Evolutionary conservation across 2,888 invertebrate genomes (phyloP).

Genomic region (Anoncus sp.): DNA sequence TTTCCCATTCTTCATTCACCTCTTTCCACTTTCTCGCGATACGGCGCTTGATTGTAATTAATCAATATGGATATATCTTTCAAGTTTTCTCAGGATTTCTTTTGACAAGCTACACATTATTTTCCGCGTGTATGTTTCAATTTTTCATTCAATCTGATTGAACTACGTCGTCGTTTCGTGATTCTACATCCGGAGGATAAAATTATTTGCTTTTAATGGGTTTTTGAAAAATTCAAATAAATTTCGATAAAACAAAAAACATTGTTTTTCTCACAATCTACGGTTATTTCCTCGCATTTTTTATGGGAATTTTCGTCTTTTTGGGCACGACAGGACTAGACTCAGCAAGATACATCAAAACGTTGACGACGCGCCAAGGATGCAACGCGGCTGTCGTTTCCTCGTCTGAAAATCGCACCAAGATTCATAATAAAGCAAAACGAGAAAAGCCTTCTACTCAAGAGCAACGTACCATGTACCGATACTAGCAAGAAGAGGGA

Average conservation of each 20-base stretch:
- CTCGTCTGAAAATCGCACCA: constrained; percentile 26
- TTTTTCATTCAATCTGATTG: too few relatives aligned
- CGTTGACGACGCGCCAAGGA: constrained; percentile 24
- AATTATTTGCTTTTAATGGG: too few relatives aligned
- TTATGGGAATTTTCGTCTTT: not conserved
- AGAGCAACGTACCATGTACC: constrained; percentile 10
- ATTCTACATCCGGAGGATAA: too few relatives aligned
- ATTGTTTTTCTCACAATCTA: not conserved
- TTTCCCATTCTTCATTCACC: not conserved
- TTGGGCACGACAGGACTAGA: not conserved
- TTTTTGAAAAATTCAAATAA: too few relatives aligned
- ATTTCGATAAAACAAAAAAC: not conserved
- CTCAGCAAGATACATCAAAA: not conserved
- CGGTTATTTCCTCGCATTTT: not conserved
- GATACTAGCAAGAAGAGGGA: not conserved
- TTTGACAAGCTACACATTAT: too few relatives aligned
- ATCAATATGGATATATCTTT: not conserved
- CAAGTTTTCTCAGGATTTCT: not conserved
- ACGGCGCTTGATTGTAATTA: not conserved
- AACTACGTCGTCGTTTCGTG: too few relatives aligned
- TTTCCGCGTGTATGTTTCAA: too few relatives aligned
- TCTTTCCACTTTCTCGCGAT: too few relatives aligned
- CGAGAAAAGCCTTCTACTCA: constrained; percentile 17
- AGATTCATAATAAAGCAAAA: constrained; percentile 11
- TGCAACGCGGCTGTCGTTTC: constrained; percentile 23